Conservation (phyloP, 2,113 vertebrate species). For the Nanorana parkeri region DNA sequence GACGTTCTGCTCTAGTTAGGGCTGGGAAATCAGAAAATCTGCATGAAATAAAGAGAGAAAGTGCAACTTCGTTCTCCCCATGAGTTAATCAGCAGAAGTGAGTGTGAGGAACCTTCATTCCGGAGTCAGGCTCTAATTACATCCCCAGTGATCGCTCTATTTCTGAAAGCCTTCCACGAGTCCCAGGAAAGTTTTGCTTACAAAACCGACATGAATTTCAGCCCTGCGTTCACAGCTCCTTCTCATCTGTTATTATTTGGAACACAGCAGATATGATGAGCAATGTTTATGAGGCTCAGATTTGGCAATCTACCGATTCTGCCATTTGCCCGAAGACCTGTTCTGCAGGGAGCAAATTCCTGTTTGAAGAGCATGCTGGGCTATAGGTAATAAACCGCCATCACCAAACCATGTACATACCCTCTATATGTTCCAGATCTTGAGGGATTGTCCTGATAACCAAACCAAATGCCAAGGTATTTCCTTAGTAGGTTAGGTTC, state of each 20-base stretch:
- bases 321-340: too few species aligned
- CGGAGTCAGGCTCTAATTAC: background rate
- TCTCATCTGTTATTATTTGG: conserved; percentile 22
- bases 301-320: too few species aligned
- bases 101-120: background rate
- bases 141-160: conserved; percentile 8
- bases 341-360: too few species aligned
- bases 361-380: too few species aligned
- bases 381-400: too few species aligned
- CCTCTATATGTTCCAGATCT: too few species aligned
- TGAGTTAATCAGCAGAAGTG: conserved; percentile 21
- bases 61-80: conserved; percentile 13
- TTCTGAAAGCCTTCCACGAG: conserved; percentile 1
- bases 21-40: conserved; percentile 10
- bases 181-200: background rate
- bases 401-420: too few species aligned
- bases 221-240: background rate
- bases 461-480: too few species aligned
- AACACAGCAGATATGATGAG: background rate
- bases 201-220: background rate
- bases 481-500: too few species aligned
- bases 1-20: conserved; percentile 30
- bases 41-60: conserved; percentile 22
- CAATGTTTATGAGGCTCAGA: too few species aligned
- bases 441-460: too few species aligned